phyloP scores from a whole-genome alignment of 2,797 vertebrate genomes.

The Yasuhikotakia modesta region DNA sequence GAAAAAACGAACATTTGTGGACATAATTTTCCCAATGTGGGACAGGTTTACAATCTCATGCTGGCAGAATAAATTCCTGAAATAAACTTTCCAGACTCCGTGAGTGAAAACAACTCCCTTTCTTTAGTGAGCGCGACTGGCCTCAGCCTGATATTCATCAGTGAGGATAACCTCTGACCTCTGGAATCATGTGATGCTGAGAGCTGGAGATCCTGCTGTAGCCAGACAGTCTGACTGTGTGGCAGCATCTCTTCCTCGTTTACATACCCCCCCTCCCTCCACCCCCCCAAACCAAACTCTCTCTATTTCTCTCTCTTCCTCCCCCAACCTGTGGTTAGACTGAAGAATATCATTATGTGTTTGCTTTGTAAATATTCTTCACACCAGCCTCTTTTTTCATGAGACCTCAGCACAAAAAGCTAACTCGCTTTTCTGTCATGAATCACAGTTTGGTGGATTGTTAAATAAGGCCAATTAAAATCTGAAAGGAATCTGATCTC shows the following conservation, averaged over 20 bases:
- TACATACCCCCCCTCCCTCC: conserved; percentile 55
- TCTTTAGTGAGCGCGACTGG: conserved; percentile 67
- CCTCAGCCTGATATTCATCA: conserved; percentile 80
- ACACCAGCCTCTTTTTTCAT: conserved; percentile 26
- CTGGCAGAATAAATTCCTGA: conserved; percentile 79
- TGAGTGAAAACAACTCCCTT: conserved; percentile 76
- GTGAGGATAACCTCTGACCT: conserved; percentile 82
- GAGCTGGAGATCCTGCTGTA: conserved; percentile 79
- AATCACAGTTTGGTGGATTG: conserved; percentile 66
- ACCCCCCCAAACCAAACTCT: conserved; percentile 50
- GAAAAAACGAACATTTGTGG: conserved; percentile 71
- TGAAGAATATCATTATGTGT: conserved; percentile 39
- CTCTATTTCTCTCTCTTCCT: conserved; percentile 38
- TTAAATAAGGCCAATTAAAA: conserved; percentile 74
- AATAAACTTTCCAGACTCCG: conserved; percentile 79
- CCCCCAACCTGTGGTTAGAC: conserved; percentile 23
- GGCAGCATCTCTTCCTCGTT: conserved; percentile 70
- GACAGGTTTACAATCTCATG: conserved; percentile 80
- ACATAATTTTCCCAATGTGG: conserved; percentile 72
- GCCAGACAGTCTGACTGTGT: conserved; percentile 85
- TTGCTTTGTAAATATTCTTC: conserved; percentile 53
- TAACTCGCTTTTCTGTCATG: conserved; percentile 59
- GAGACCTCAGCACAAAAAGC: conserved; percentile 65
- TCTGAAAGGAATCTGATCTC: conserved; percentile 68
- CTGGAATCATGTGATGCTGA: conserved; percentile 80